phyloP scores from a whole-genome alignment of 2,797 vertebrate species.

The Anguilla marmorata region DNA sequence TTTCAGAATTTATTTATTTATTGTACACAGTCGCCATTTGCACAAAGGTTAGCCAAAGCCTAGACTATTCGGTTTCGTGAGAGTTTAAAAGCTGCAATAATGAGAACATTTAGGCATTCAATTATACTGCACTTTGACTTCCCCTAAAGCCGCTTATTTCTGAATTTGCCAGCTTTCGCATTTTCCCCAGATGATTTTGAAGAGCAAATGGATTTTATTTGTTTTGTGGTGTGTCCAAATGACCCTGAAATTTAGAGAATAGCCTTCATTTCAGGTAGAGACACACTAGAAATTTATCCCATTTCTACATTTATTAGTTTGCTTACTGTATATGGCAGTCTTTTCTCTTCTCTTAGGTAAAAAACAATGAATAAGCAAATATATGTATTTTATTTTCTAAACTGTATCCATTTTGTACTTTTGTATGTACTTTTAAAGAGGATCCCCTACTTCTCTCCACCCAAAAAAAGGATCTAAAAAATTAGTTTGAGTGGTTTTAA shows the following conservation, averaged over 20 bases:
- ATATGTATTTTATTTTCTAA: background rate
- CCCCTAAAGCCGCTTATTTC: background rate
- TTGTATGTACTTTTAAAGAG: background rate
- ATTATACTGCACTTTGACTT: background rate
- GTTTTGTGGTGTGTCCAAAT: background rate
- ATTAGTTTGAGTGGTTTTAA: background rate
- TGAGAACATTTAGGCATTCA: background rate
- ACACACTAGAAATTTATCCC: background rate
- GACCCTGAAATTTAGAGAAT: background rate
- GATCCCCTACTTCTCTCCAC: background rate
- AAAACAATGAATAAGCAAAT: too few relatives aligned
- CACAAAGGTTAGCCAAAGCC: background rate
- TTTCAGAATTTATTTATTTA: background rate
- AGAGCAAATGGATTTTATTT: background rate
- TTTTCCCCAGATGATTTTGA: background rate
- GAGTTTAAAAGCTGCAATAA: background rate
- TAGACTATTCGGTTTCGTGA: background rate
- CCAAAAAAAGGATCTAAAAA: background rate
- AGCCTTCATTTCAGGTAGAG: too few relatives aligned
- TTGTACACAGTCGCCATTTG: background rate
- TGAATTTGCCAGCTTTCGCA: background rate
- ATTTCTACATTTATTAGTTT: too few relatives aligned
- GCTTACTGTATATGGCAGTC: background rate
- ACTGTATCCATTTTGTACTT: background rate
- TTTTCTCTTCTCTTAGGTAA: background rate